Percentiles rank a stretch among this genome's conserved stretches.
Conservation (phyloP, 2,797 vertebrate genomes). For the Ctenochaetus hawaiiensis region DNA sequence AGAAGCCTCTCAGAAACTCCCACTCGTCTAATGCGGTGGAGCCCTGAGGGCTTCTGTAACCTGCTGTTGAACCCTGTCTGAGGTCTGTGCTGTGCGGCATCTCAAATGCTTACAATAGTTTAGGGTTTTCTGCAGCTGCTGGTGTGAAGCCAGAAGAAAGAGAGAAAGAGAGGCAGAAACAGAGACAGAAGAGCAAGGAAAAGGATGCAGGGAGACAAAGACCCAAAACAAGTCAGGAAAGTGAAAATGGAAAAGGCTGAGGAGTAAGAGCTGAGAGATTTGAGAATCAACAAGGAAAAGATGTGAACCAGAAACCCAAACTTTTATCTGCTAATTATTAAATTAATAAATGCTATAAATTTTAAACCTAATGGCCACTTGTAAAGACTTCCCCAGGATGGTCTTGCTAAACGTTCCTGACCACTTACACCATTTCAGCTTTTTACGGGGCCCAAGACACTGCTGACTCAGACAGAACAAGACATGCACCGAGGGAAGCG, state of each 20-base stretch:
- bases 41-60: conserved; percentile 76
- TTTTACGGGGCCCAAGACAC: conserved; percentile 12
- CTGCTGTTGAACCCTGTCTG: conserved; percentile 78
- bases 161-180: background rate
- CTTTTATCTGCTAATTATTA: background rate
- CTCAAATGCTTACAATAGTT: conserved; percentile 68
- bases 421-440: conserved; percentile 4
- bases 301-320: conserved; percentile 1
- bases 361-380: background rate
- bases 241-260: conserved; percentile 1
- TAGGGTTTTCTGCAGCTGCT: conserved; percentile 44
- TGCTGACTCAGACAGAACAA: conserved; percentile 9
- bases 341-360: conserved; percentile 17
- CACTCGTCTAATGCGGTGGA: conserved; percentile 63
- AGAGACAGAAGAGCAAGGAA: conserved; percentile 8
- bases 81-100: conserved; percentile 60
- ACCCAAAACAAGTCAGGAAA: background rate
- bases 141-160: conserved; percentile 37
- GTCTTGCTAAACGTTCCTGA: conserved; percentile 12
- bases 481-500: conserved; percentile 4
- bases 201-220: background rate
- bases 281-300: background rate
- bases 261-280: background rate
- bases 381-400: background rate
- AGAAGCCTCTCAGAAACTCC: conserved; percentile 62